Conservation (phyloP, 2,888 invertebrate species). For the Drosophila recens region DNA sequence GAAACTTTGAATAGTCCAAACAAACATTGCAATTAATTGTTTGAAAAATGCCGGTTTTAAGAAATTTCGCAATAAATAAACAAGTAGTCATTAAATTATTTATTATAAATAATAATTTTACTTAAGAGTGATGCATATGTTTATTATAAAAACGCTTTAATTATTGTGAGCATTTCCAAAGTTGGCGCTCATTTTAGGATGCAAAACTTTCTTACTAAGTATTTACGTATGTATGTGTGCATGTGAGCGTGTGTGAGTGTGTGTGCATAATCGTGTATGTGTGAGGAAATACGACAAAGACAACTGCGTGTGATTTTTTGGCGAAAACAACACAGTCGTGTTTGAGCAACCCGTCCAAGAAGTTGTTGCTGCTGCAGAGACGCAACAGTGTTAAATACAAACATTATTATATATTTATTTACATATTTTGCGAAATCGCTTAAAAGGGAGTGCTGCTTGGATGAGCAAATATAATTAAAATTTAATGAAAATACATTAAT, state of each 20-base stretch:
- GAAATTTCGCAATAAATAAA: background rate
- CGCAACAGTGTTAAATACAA: slow-evolving; percentile 21
- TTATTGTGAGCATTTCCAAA: background rate
- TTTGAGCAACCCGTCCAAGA: slow-evolving; percentile 71
- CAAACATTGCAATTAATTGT: slow-evolving; percentile 25
- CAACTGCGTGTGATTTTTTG: slow-evolving; percentile 67
- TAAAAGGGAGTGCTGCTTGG: slow-evolving; percentile 20
- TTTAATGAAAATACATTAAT: slow-evolving; percentile 53
- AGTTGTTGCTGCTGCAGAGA: slow-evolving; percentile 56
- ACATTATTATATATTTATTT: background rate
- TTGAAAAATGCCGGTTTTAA: slow-evolving; percentile 36
- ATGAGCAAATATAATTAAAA: slow-evolving; percentile 57
- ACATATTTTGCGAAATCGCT: slow-evolving; percentile 30
- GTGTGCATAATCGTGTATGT: slow-evolving; percentile 23
- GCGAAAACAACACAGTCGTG: slow-evolving; percentile 77
- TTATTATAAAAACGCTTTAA: background rate
- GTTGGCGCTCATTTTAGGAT: slow-evolving; percentile 26
- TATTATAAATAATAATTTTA: background rate
- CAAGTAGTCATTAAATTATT: background rate
- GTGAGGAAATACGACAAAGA: slow-evolving; percentile 46
- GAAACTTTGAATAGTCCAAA: slow-evolving; percentile 21
- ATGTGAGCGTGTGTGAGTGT: slow-evolving; percentile 18
- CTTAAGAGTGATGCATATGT: too few species aligned
- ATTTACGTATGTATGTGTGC: slow-evolving; percentile 21
- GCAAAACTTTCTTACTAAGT: slow-evolving; percentile 50